Evolutionary conservation across 2,797 vertebrate genomes (phyloP), one percentile per base, ranked within the genome.

Genomic region (Vultur gryphus): DNA sequence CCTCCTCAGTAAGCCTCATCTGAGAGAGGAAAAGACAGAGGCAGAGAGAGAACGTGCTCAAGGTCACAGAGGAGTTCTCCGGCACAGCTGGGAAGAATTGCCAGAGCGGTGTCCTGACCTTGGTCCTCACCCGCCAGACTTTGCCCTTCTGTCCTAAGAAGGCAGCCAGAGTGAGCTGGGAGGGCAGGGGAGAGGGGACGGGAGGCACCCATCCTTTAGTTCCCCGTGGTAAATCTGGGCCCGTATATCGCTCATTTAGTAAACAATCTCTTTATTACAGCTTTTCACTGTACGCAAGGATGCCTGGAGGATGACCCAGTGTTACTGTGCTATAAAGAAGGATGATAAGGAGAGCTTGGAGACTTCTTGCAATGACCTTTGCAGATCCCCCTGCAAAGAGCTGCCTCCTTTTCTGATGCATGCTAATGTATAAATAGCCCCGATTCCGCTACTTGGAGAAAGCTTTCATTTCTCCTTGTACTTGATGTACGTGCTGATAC

Each of bases 391-490:
- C 44, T 76, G 61, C 65, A 67, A 90, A 17, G 2, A 72, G 61
- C 84, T 89, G 64, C 64, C 46, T 91, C 59, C 52, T 37, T 75
- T 80, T 84, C 52, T 1, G 2, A 28, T 61, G 35, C 5, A 2
- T 43, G 33, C 37, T 84, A 28, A 83, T 95, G 94, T 94, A 95
- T 61, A 95, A 93, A 94, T 51, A 95, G 87, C 61, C 41, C 57
- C 1, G 0, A 55, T 61, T 75, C 83, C 0, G 0, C 65, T 92
- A 54, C 83, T 84, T 14, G 2, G 55, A 58, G 82, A 64, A 91
- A 52, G 64, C 76, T 52, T 88, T 77, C 7, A 13, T 91, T 92
- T 79, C 87, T 87, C 65, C 67, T 51, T 59, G 58, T 71, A 19
- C 64, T 83, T 5, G 4, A 77, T 61, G 33, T 75, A 80, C 2